phyloP scores from a whole-genome alignment of 1,140 invertebrate species.

The Scaptomyza montana region DNA sequence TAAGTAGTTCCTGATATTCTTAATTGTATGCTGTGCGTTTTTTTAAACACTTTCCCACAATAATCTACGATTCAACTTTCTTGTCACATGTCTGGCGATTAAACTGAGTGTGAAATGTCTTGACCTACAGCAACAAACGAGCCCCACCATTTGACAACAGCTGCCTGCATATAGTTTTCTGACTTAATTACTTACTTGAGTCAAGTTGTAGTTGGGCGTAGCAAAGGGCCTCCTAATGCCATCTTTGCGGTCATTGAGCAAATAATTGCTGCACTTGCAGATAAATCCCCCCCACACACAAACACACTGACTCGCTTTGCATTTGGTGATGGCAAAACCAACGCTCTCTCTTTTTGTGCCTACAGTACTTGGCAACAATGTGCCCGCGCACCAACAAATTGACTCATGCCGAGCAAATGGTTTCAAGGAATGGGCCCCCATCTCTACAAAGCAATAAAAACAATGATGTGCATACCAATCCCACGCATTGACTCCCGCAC shows the following conservation, averaged over 20 bases:
- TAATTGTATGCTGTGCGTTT: not conserved
- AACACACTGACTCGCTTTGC: slow-evolving; percentile 6
- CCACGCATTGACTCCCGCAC: slow-evolving; percentile 53
- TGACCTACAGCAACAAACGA: slow-evolving; percentile 62
- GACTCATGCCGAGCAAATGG: slow-evolving; percentile 46
- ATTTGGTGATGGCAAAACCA: slow-evolving; percentile 8
- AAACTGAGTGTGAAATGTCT: slow-evolving; percentile 64
- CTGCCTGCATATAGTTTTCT: slow-evolving; percentile 19
- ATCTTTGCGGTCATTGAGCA: slow-evolving; percentile 44
- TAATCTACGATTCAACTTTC: slow-evolving; percentile 25
- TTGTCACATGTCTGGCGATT: slow-evolving; percentile 26
- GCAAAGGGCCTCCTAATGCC: not conserved
- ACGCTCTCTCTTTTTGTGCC: not conserved
- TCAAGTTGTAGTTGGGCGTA: slow-evolving; percentile 32
- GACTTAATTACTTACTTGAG: slow-evolving; percentile 50
- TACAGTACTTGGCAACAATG: slow-evolving; percentile 28
- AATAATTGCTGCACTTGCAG: slow-evolving; percentile 44
- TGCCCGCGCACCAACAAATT: slow-evolving; percentile 33
- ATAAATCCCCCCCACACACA: not conserved
- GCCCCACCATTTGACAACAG: not conserved
- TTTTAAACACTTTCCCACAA: slow-evolving; percentile 5
- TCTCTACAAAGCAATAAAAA: slow-evolving; percentile 30
- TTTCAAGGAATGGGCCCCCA: slow-evolving; percentile 32
- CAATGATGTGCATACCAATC: slow-evolving; percentile 67
- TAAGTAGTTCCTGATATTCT: not conserved